These are phyloP conservation scores for Drosophila pallidifrons DNA, from an alignment of 1,140 invertebrate genomes.

Conservation along the genomic window DNA sequence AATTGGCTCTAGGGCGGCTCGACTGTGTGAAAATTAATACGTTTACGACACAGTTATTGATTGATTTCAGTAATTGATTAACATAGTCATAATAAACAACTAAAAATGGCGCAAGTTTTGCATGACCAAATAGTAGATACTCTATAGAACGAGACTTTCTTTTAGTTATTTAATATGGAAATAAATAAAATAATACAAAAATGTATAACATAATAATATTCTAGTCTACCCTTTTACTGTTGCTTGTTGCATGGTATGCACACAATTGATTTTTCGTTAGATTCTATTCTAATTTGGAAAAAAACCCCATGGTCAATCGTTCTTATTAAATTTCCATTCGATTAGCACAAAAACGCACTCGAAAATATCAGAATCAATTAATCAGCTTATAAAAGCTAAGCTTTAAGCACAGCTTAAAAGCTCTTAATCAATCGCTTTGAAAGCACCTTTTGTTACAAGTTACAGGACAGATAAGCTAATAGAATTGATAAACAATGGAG, in stretches of 20 bases:
- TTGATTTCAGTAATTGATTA: conserved; percentile 31
- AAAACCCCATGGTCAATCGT: background rate
- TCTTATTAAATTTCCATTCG: background rate
- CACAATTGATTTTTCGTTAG: background rate
- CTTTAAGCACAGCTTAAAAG: background rate
- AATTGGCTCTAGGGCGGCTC: background rate
- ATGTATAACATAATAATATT: too few relatives aligned
- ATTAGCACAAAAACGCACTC: conserved; percentile 11
- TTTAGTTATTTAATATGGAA: too few relatives aligned
- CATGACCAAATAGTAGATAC: background rate
- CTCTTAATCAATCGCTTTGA: background rate
- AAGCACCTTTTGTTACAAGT: background rate
- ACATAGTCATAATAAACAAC: conserved; percentile 12
- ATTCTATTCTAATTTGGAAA: conserved; percentile 3
- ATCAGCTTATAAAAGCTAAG: background rate
- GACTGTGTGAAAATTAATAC: conserved; percentile 4
- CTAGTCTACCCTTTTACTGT: background rate
- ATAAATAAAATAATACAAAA: too few relatives aligned
- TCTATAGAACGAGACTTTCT: background rate
- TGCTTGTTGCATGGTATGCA: background rate
- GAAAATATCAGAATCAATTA: conserved; percentile 4
- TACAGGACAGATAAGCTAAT: background rate
- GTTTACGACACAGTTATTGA: conserved; percentile 9
- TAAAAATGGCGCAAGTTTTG: background rate
- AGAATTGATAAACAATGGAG: conserved; percentile 7